Conservation (phyloP, 2,888 invertebrate species). For the Scaptomyza polygonia region DNA sequence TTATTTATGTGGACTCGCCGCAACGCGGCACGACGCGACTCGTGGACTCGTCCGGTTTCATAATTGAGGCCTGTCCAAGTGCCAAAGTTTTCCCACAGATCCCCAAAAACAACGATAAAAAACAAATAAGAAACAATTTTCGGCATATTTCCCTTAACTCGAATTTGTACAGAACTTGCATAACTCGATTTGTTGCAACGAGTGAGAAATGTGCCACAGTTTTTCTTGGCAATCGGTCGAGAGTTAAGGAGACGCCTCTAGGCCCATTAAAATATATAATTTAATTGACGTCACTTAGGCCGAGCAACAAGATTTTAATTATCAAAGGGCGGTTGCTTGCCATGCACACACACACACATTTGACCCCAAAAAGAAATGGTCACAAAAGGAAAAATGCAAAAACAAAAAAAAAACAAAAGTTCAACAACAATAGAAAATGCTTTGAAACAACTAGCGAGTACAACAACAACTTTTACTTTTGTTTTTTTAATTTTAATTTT, state of each 20-base stretch:
- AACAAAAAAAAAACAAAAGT: slow-evolving; percentile 36
- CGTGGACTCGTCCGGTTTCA: slow-evolving; percentile 42
- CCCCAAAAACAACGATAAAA: slow-evolving; percentile 17
- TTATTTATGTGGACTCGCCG: slow-evolving; percentile 55
- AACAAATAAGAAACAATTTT: slow-evolving; percentile 42
- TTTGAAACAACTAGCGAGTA: slow-evolving; percentile 42
- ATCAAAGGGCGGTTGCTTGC: slow-evolving; percentile 43
- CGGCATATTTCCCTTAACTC: slow-evolving; percentile 27
- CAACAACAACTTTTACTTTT: slow-evolving; percentile 77
- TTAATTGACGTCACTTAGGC: slow-evolving; percentile 76
- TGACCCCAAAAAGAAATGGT: slow-evolving; percentile 57
- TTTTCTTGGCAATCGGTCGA: slow-evolving; percentile 8
- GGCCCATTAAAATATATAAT: slow-evolving; percentile 57
- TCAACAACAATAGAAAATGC: slow-evolving; percentile 56
- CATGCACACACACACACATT: slow-evolving; percentile 16
- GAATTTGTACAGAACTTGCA: slow-evolving; percentile 61
- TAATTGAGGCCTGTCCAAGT: slow-evolving; percentile 51
- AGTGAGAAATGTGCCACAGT: slow-evolving; percentile 27
- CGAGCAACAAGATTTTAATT: slow-evolving; percentile 63
- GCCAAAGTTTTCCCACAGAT: slow-evolving; percentile 51
- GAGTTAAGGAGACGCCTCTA: slow-evolving; percentile 9
- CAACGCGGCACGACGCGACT: no score
- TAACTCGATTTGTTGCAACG: slow-evolving; percentile 36
- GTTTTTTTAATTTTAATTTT: slow-evolving; percentile 63
- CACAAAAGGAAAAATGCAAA: slow-evolving; percentile 27